These are phyloP conservation scores for Paramisgurnus dabryanus DNA, from an alignment of 2,113 vertebrate species.

Conservation along the genomic window DNA sequence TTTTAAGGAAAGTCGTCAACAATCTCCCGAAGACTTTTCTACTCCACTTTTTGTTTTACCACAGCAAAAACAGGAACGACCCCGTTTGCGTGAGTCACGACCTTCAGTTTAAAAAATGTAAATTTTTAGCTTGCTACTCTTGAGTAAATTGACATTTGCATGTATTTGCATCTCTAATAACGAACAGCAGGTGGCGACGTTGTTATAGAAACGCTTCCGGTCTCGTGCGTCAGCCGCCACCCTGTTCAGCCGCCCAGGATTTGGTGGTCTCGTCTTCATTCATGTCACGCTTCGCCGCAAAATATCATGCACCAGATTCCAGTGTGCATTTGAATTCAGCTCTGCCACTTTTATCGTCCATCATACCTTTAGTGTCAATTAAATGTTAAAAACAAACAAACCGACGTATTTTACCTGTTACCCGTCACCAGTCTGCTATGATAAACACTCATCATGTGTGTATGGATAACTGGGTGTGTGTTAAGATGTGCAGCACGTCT, in stretches of 20 bases:
- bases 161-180: neutral
- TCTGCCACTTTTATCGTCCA: neutral
- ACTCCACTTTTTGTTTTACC: too few species aligned
- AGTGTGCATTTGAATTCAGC: slow-evolving; percentile 3
- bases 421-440: neutral
- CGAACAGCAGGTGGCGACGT: slow-evolving; percentile 44
- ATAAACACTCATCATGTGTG: slow-evolving; percentile 10
- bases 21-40: too few species aligned
- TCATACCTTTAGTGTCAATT: neutral
- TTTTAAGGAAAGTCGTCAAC: too few species aligned
- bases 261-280: slow-evolving; percentile 45
- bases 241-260: slow-evolving; percentile 45
- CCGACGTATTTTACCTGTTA: neutral
- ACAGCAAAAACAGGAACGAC: too few species aligned
- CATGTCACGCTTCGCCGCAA: slow-evolving; percentile 51
- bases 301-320: slow-evolving; percentile 33
- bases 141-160: too few species aligned
- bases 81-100: too few species aligned
- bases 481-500: slow-evolving; percentile 36
- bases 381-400: neutral
- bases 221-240: slow-evolving; percentile 39
- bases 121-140: too few species aligned
- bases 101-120: too few species aligned
- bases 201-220: slow-evolving; percentile 3
- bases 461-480: neutral